These are phyloP conservation scores for Diachrysia chrysitis DNA, from an alignment of 2,888 invertebrate species.

Conservation along the genomic window DNA sequence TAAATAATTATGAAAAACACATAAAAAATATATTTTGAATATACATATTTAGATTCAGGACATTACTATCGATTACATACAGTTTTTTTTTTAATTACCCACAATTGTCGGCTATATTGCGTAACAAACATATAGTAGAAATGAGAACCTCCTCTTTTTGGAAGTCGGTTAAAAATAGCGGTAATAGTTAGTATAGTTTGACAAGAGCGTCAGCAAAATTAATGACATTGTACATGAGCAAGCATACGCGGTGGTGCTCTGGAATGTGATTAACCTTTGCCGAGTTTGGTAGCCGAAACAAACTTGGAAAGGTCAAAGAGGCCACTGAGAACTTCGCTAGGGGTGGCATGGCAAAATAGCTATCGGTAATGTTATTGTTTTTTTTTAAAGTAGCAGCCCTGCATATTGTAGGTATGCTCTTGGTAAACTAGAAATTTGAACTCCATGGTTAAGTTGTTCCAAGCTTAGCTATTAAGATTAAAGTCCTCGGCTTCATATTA, in stretches of 20 bases:
- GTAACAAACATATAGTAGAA: no score
- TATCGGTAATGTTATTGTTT: neutral
- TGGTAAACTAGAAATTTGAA: neutral
- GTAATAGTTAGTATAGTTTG: neutral
- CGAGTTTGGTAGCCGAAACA: constrained; percentile 33
- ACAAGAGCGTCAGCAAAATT: constrained; percentile 1
- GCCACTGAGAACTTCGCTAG: constrained; percentile 19
- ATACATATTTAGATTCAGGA: no score
- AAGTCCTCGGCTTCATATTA: neutral
- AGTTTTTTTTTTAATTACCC: no score
- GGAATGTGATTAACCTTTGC: constrained; percentile 34
- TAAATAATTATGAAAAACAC: no score
- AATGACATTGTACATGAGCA: constrained; percentile 7
- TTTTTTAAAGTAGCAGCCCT: no score
- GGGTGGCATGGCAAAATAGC: constrained; percentile 27
- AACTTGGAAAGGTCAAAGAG: constrained; percentile 39
- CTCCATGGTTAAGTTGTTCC: constrained; percentile 1
- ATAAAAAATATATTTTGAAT: no score
- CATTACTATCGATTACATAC: no score
- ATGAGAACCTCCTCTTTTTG: no score
- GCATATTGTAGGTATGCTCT: neutral
- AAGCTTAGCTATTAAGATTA: constrained; percentile 1
- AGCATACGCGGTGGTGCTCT: constrained; percentile 2
- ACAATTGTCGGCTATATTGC: no score
- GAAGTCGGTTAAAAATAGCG: no score